Evolutionary conservation across 2,888 invertebrate genomes (phyloP), one percentile per base, ranked within the genome.

Genomic region (Chrysolina haemoptera): DNA sequence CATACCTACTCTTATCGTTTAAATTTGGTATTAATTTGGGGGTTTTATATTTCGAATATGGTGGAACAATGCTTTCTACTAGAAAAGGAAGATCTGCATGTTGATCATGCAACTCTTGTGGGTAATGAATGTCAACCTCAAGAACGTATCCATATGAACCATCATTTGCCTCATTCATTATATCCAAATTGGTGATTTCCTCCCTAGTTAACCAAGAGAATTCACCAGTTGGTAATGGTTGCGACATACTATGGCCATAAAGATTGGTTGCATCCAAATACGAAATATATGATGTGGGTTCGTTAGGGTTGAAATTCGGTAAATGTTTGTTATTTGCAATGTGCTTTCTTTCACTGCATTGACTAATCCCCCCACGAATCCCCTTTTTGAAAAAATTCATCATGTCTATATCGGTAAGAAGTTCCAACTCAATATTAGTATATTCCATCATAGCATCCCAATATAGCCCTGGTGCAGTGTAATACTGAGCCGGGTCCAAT

Each of bases 401-500:
- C 46, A 84, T 76, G 8, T 35, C 4, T 35, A 35, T 35, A 71
- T 87, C 84, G 3, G 82, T 83, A 18, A 86, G 70, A 5, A 87
- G 68, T 67, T 85, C 82, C 18, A 86, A 59, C 66, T 84, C 68
- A 12, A 85, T 70, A 55, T 77, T 55, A 0, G 84, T 85, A 64
- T 75, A 71, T 75, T 50, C n/a, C 50, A 50, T 12, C 50, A 50
- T 50, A 14, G 16, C 50, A 50, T 50, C 50, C 50, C 50, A 50
- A 50, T 1, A 27, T 27, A 27, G 27, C 27, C 27, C 27, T 27
- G 50, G 14, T 50, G 16, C 50, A 16, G 50, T 50, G n/a, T 85
- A 27, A 27, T 27, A 27, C 5, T 27, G 27, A 27, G 27, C 27
- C 1, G 27, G 83, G 40, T 68, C 27, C 12, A 18, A 53, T 20